Conservation (phyloP, 1,140 invertebrate genomes). For the Aphelinus certus region DNA sequence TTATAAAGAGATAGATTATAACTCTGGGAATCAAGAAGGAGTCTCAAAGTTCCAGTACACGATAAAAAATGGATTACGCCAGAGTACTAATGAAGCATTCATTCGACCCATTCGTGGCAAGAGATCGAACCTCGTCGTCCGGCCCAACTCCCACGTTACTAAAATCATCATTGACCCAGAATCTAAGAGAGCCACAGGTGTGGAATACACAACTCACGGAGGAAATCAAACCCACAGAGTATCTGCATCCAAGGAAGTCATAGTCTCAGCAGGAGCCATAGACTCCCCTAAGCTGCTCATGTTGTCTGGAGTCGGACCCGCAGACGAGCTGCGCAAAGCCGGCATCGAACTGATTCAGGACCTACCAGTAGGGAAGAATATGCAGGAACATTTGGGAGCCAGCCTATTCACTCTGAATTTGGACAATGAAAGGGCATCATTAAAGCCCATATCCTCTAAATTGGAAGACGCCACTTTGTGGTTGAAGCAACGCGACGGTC, state of each 20-base stretch:
- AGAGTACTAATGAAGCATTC: slow-evolving; percentile 20
- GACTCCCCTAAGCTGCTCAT: slow-evolving; percentile 79
- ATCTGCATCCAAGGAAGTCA: slow-evolving; percentile 67
- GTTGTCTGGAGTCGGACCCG: slow-evolving; percentile 74
- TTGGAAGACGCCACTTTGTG: neutral
- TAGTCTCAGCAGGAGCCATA: slow-evolving; percentile 75
- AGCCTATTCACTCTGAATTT: neutral
- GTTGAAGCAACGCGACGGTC: neutral
- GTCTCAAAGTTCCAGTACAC: neutral
- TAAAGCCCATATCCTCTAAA: neutral
- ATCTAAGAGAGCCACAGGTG: neutral
- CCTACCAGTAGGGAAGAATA: slow-evolving; percentile 67
- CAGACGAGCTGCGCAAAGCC: slow-evolving; percentile 64
- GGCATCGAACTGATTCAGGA: slow-evolving; percentile 59
- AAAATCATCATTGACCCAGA: slow-evolving; percentile 18
- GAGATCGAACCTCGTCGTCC: slow-evolving; percentile 11
- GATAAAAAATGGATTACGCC: slow-evolving; percentile 8
- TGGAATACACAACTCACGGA: slow-evolving; percentile 23
- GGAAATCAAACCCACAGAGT: slow-evolving; percentile 29
- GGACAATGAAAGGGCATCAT: slow-evolving; percentile 34
- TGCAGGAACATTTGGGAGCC: neutral
- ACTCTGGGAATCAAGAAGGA: neutral
- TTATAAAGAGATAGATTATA: neutral
- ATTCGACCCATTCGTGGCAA: slow-evolving; percentile 18
- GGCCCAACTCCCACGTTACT: neutral